Evolutionary conservation across 1,140 invertebrate species (phyloP), one percentile per base, ranked within the genome.

Genomic region (Drosophila pallidifrons): DNA sequence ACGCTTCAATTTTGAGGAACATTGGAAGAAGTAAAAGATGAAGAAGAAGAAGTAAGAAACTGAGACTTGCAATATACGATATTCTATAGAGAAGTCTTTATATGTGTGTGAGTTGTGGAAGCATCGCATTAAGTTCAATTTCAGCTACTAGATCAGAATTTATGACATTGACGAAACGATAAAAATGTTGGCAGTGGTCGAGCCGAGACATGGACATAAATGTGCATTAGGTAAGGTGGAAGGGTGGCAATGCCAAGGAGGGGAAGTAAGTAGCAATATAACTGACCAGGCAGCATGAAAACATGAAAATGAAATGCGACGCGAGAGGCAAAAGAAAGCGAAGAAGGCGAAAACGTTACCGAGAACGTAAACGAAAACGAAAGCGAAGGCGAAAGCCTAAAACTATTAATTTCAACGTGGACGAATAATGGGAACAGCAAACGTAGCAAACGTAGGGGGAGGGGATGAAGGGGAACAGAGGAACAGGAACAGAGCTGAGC

Each of bases 111-210:
- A 30, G 64, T 69, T 49, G 15, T 13, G 32, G 13, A 11, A 41
- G 52, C 59, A 51, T 60, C 75, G 85, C 86, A 86, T 90, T 90
- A 90, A 91, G 86, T 90, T 91, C 86, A 90, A 90, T 90, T 90
- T 86, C 67, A 83, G 86, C 79, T 70, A 80, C 86, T 74, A 86
- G 82, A 90, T 90, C 81, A 90, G 86, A 90, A 90, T 90, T 90
- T 90, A 89, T 89, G 85, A 89, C 85, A 89, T 89, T 89, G 85
- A 89, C 85, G 85, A 89, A 90, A 85, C 85, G 78, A 90, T 89
- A 90, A 90, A 89, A 89, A 88, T 79, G 85, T 90, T 81, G 85
- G 45, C 77, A 89, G 73, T 73, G 43, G 30, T 45, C 51, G 46
- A 63, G 49, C 35, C 59, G 28, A 52, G 46, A 63, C 47, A 41